Evolutionary conservation across 2,888 invertebrate species (phyloP), one percentile per base, ranked within the genome.

Genomic region (Erebia aethiops): DNA sequence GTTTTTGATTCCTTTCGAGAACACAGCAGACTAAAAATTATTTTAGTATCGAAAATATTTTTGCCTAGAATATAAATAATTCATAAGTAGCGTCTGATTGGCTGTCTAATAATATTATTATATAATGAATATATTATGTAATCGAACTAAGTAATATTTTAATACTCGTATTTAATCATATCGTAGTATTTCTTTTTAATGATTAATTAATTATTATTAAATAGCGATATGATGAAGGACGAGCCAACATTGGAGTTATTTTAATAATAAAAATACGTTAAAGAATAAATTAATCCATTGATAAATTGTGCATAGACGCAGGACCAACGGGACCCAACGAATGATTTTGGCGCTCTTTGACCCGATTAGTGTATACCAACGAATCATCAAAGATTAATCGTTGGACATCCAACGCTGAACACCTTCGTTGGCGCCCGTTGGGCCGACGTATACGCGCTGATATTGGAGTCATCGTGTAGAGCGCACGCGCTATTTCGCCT

Each of bases 401-500:
- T 62, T 49, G 18, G 14, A 18, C 9, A 13, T 49, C 46, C 49
- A 46, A 62, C 46, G 46, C 13, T 46, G 46, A 2, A 46, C 3
- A 5, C 16, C 51, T n/a, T 51, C 58, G 60, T 49, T 49, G 46
- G 13, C 13, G 2, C 41, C 41, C 61, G 13, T 62, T 60, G 60
- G 43, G 4, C 41, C 21, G 14, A 21, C 43, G 46, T 21, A 16
- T 13, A 62, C 21, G 46, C 62, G 46, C 13, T 16, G 14, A 26
- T 68, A 72, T 73, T 73, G 67, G 66, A 74, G 70, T 74, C 71
- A 74, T 75, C 83, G 84, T 84, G 86, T 90, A 90, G 89, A 81
- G 77, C 82, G 87, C 85, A 86, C 90, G 85, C 82, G 87, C 88
- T 88, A 81, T 88, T 85, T 89, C 89, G 91, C 91, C 91, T 90